Evolutionary conservation across 1,140 invertebrate genomes (phyloP).

Genomic region (Anastrepha ludens): DNA sequence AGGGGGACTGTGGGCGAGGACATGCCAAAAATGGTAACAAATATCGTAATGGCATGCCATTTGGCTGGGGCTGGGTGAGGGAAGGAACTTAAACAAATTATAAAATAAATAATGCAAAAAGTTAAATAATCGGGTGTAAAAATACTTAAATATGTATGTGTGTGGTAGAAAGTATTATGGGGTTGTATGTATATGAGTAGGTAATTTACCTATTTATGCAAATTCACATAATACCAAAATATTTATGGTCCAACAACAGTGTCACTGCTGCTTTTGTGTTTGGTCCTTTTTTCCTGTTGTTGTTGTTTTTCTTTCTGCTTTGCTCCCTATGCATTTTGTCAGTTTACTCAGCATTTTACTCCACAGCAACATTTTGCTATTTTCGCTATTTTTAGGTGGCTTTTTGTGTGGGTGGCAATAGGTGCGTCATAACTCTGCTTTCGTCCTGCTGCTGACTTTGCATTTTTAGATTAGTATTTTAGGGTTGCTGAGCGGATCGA

Average conservation of each 20-base stretch:
- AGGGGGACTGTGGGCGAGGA: not conserved
- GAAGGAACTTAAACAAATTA: no score
- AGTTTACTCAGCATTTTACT: not conserved
- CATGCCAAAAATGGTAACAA: constrained; percentile 22
- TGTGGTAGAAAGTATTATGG: not conserved
- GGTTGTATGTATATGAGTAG: not conserved
- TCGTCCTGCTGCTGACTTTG: not conserved
- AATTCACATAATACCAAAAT: constrained; percentile 24
- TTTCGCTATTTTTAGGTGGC: constrained; percentile 22
- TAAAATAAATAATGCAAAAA: not conserved
- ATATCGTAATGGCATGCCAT: not conserved
- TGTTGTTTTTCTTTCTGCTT: not conserved
- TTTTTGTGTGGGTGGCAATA: not conserved
- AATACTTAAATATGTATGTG: not conserved
- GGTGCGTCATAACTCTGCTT: not conserved
- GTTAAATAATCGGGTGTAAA: not conserved
- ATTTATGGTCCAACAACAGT: not conserved
- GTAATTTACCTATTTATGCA: not conserved
- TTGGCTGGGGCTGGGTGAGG: no score
- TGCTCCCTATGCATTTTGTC: not conserved
- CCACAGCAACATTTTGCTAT: not conserved
- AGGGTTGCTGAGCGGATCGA: constrained; percentile 1
- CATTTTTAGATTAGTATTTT: constrained; percentile 43
- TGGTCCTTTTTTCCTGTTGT: not conserved
- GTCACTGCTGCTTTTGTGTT: not conserved